phyloP scores from a whole-genome alignment of 2,113 vertebrate genomes.

The Hucho hucho region DNA sequence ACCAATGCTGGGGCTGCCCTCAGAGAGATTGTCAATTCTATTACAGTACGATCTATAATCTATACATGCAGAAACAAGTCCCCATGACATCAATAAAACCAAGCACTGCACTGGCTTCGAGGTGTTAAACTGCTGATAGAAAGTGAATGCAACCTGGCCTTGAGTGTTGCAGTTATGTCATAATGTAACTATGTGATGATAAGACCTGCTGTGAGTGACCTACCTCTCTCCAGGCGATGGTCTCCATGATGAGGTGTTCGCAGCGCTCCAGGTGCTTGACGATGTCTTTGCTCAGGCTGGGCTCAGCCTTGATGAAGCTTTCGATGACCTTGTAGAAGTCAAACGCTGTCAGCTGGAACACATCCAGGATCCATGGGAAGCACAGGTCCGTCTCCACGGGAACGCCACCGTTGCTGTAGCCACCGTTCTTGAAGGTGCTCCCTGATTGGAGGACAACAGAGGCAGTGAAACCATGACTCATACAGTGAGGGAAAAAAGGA shows the following conservation, averaged over 20 bases:
- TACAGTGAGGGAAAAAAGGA: too few relatives aligned
- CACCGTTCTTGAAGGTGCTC: constrained; percentile 76
- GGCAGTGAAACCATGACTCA: constrained; percentile 2
- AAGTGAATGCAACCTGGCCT: too few relatives aligned
- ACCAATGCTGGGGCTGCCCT: neutral
- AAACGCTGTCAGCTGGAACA: constrained; percentile 88
- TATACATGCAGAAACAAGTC: too few relatives aligned
- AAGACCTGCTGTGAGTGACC: constrained; percentile 55
- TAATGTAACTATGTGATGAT: neutral
- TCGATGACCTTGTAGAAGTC: constrained; percentile 98
- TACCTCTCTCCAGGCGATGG: constrained; percentile 91
- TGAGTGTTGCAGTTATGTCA: neutral
- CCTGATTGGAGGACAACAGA: constrained; percentile 65
- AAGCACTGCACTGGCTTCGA: too few relatives aligned
- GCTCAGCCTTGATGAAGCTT: constrained; percentile 95
- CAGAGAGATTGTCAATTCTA: neutral
- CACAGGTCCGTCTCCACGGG: constrained; percentile 80
- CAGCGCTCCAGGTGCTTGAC: constrained; percentile 94
- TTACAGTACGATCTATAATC: too few relatives aligned
- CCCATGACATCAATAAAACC: too few relatives aligned
- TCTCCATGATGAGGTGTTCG: constrained; percentile 95
- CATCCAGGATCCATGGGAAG: constrained; percentile 94
- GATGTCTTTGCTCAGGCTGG: constrained; percentile 88
- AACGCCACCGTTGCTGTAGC: constrained; percentile 42
- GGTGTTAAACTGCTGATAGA: too few relatives aligned